Base-by-base conservation (phyloP, 2,888 invertebrate genomes). In the Sceliomorpha sp. region DNA sequence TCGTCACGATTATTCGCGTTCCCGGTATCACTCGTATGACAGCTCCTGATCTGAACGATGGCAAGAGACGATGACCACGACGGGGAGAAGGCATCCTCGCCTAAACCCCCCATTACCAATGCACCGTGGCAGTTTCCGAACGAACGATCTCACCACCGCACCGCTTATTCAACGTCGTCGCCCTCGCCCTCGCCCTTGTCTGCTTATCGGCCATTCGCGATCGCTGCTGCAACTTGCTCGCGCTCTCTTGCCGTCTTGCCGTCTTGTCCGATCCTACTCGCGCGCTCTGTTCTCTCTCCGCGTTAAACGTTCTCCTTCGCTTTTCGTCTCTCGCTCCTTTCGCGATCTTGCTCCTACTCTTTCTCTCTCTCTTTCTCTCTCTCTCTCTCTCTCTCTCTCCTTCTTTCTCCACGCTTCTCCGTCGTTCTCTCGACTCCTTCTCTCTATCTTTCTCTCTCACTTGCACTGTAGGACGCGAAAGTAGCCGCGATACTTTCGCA, bases 31-130 rank as follows among this genome's bases (percentile, higher is more conserved):
- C 55, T 60, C 62, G 39, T 32, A 10, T 37, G 14, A 67, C 59
- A 44, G 58, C 62, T 58, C 58, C 53, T 58, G 59, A 50, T 66
- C 72, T 69, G 56, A 59, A 70, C 70, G 70, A 74, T 72, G 75
- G 78, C 79, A 71, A 83, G 75, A 79, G 80, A 75, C 76, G 80
- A 83, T 78, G 80, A 80, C 78, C 79, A 76, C 78, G 77, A 84
- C 82, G 82, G 82, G 83, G 85, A 86, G 80, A 86, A 87, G 85
- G 87, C 87, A 87, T 87, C 83, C 84, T 88, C 86, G 85, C 84
- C 87, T 79, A 85, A 84, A 82, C 80, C 84, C 85, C 86, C 86
- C 88, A 87, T 88, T 86, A 87, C 87, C 87, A 86, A 77, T 72
- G 78, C 76, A 75, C 84, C 79, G 76, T 70, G 75, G 75, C 74